Evolutionary conservation across 92 coral and sea anemone genomes (phyloP).

Genomic region (Actinostola sp.): DNA sequence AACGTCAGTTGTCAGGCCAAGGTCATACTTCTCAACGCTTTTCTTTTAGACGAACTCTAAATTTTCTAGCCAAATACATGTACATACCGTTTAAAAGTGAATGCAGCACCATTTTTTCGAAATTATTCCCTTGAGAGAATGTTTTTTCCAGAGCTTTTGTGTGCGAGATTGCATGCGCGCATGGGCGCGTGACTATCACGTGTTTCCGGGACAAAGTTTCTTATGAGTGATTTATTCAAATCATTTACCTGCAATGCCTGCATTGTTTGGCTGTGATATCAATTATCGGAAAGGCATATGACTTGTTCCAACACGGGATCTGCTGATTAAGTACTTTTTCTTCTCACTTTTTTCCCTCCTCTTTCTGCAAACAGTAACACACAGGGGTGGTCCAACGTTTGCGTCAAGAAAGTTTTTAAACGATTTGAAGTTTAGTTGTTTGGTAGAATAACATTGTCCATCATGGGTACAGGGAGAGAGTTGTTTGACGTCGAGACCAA

Average conservation of each 20-base stretch:
- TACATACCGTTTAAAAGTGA: no score
- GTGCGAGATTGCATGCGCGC: no score
- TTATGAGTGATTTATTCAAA: conserved; percentile 2
- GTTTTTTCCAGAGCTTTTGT: no score
- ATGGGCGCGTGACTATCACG: conserved; percentile 35
- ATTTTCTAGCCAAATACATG: no score
- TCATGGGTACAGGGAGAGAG: conserved; percentile 85
- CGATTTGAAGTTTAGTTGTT: not conserved
- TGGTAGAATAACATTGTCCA: conserved; percentile 9
- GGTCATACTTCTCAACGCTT: no score
- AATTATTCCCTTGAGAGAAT: no score
- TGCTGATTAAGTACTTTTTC: not conserved
- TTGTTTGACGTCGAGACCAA: conserved; percentile 66
- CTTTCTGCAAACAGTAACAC: not conserved
- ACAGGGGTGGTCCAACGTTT: not conserved
- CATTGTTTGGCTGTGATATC: conserved; percentile 26
- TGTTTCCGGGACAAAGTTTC: conserved; percentile 41
- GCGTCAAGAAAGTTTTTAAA: not conserved
- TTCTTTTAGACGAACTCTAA: no score
- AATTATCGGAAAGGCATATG: conserved; percentile 16
- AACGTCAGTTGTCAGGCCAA: no score
- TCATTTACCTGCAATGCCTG: conserved; percentile 16
- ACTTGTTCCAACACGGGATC: not conserved
- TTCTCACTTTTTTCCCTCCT: not conserved
- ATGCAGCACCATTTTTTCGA: no score